Evolutionary conservation across 2,797 vertebrate genomes (phyloP).

Genomic region (Avahi laniger): DNA sequence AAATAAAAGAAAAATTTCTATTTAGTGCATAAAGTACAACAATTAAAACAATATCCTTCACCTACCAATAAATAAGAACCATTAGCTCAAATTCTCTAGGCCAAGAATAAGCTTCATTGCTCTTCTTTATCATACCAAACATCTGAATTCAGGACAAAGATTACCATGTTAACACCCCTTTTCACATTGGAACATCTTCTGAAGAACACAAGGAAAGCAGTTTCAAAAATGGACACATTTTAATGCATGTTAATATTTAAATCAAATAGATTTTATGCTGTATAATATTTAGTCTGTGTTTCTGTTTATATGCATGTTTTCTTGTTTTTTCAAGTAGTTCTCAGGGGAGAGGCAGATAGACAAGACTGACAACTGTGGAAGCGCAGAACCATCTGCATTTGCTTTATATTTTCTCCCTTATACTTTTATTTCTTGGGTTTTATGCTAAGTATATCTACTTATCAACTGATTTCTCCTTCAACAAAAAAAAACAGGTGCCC

Average conservation of each 20-base stretch:
- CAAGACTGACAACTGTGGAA: conserved; percentile 9
- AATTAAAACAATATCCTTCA: conserved; percentile 42
- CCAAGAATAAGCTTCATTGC: conserved; percentile 44
- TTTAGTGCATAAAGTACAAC: conserved; percentile 55
- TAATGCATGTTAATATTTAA: conserved; percentile 14
- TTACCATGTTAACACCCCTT: background rate
- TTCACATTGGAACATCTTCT: conserved; percentile 7
- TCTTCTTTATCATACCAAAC: conserved; percentile 34
- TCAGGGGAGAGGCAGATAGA: background rate
- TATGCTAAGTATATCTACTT: conserved; percentile 32
- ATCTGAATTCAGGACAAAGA: conserved; percentile 40
- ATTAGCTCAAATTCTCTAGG: conserved; percentile 39
- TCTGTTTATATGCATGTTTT: conserved; percentile 22
- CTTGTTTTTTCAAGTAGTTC: conserved; percentile 47
- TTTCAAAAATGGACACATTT: conserved; percentile 25
- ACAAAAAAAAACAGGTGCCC: background rate
- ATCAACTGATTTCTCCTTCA: background rate
- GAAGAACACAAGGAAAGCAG: conserved; percentile 19
- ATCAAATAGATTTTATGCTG: conserved; percentile 25
- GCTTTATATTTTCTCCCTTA: background rate
- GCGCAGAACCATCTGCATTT: background rate
- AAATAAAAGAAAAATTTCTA: conserved; percentile 53
- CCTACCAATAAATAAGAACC: conserved; percentile 49
- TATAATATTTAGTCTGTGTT: conserved; percentile 6
- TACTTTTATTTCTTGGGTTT: conserved; percentile 23